Evolutionary conservation across 2,888 invertebrate genomes (phyloP), one percentile per base, ranked within the genome.

Genomic region (Stomorhina lunata): DNA sequence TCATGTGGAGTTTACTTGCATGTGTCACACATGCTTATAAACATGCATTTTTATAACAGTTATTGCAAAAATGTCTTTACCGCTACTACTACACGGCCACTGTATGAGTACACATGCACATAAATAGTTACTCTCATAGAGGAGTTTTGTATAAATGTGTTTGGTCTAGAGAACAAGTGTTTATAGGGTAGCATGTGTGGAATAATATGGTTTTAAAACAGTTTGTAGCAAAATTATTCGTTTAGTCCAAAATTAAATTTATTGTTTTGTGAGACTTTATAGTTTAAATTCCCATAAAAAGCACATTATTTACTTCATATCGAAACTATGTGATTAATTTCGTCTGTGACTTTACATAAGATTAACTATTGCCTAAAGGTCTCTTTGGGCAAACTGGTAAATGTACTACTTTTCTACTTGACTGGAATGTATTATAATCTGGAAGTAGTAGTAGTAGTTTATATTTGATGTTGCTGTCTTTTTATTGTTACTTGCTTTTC

Each of bases 371-470:
- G 12, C 17, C 37, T 48, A 40, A 4, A 40, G 25, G 40, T 72
- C 45, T 79, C 65, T 15, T 9, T 48, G 55, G 71, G 29, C 45
- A 50, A 7, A 77, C 37, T 29, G 37, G 9, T 55, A 55, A 53
- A 75, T 61, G 15, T 48, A 45, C 48, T 40, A 48, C 22, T 69
- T 79, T 48, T 43, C 45, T 57, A 50, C 59, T 27, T 45, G 32
- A 17, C 55, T 48, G 25, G 29, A 57, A 53, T 53, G 53, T 45
- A 43, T 53, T 63, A 72, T 45, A 50, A 63, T 43, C 48, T 5
- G n/a, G n/a, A n/a, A n/a, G n/a, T n/a, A n/a, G n/a, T n/a, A n/a
- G 25, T 40, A 37, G n/a, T 34, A 37, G 43, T 59, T 50, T 40
- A 20, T 48, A 50, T 55, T 68, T 45, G 43, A 34, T 37, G 10